Percentiles rank a stretch among this genome's conserved stretches.
Conservation (phyloP, 2,113 vertebrate genomes). For the Tylochromis polylepis region DNA sequence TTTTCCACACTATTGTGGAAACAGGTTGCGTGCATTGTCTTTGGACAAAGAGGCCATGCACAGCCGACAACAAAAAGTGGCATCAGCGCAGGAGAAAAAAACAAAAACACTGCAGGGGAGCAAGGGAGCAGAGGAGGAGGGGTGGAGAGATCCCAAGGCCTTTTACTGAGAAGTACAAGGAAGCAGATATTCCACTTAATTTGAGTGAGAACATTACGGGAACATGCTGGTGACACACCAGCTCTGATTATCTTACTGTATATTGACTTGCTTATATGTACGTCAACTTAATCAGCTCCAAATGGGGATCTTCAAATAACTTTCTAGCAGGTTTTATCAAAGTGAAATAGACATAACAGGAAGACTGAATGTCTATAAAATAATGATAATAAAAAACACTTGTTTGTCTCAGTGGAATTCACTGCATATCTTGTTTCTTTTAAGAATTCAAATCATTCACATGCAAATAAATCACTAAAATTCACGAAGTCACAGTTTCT, state of each 20-base stretch:
- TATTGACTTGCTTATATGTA: background rate
- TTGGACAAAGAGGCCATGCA: slow-evolving; percentile 62
- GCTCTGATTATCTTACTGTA: background rate
- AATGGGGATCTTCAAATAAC: background rate
- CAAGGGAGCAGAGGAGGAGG: slow-evolving; percentile 17
- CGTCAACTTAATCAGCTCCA: background rate
- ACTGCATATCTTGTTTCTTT: background rate
- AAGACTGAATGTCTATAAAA: background rate
- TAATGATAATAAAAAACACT: background rate
- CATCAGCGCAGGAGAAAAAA: slow-evolving; percentile 58
- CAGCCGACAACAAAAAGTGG: slow-evolving; percentile 65
- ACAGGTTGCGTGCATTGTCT: slow-evolving; percentile 63
- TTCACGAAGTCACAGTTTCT: background rate
- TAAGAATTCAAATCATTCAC: background rate
- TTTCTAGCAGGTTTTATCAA: background rate
- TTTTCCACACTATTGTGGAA: slow-evolving; percentile 51
- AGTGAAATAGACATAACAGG: background rate
- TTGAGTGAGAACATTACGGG: slow-evolving; percentile 11
- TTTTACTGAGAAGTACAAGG: slow-evolving; percentile 41
- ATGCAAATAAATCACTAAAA: background rate
- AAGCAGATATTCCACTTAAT: slow-evolving; percentile 40
- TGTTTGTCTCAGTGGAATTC: background rate
- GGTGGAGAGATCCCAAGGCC: slow-evolving; percentile 16
- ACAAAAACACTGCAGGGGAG: slow-evolving; percentile 70
- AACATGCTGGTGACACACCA: background rate